A percentile compares a stretch with the other conserved stretches of the same genome.
These are phyloP conservation scores for Myoxocephalus aenaeus DNA, from an alignment of 2,797 vertebrate species.

Conservation along the genomic window DNA sequence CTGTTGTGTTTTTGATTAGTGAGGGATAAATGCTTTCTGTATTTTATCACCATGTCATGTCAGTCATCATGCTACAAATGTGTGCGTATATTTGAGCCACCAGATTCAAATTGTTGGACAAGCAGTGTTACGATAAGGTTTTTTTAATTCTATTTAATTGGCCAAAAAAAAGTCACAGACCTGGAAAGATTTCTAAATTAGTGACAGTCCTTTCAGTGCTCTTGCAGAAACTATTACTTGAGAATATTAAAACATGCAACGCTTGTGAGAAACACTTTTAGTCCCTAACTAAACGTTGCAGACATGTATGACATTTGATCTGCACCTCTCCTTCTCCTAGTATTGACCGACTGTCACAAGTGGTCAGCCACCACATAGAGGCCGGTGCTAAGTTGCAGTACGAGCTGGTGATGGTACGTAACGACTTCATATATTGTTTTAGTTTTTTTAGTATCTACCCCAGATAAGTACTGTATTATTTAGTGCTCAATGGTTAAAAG, in stretches of 20 bases:
- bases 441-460: neutral
- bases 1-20: neutral
- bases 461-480: neutral
- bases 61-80: neutral
- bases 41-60: neutral
- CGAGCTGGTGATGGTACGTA: slow-evolving; percentile 85
- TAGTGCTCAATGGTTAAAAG: neutral
- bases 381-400: slow-evolving; percentile 82
- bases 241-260: neutral
- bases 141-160: neutral
- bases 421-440: neutral
- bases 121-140: neutral
- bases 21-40: neutral
- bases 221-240: neutral
- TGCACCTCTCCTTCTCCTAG: slow-evolving; percentile 70
- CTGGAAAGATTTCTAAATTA: neutral
- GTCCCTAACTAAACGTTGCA: neutral
- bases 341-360: slow-evolving; percentile 86
- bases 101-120: neutral
- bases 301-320: neutral
- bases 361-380: slow-evolving; percentile 89
- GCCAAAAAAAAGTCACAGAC: neutral
- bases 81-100: neutral
- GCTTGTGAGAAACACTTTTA: neutral
- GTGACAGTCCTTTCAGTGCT: neutral